Conservation (phyloP, 2,113 vertebrate species). For the Larimichthys crocea region DNA sequence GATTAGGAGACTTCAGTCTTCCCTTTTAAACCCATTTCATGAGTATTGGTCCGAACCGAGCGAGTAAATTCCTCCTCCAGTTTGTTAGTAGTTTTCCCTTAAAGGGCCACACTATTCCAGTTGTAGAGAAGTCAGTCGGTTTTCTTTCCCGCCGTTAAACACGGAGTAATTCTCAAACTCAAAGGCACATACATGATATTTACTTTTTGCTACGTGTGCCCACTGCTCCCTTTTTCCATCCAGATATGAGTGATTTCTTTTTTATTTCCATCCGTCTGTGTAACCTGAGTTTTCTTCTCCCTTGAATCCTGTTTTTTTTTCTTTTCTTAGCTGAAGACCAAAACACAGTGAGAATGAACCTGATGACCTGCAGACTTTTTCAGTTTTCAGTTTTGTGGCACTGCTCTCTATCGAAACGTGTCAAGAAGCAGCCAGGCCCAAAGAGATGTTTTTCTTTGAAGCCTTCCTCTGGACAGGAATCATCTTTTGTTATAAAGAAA, state of each 20-base stretch:
- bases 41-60: constrained; percentile 45
- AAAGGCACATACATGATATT: constrained; percentile 73
- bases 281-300: constrained; percentile 74
- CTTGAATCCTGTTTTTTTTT: constrained; percentile 43
- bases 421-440: neutral
- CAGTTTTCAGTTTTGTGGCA: neutral
- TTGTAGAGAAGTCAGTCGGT: constrained; percentile 36
- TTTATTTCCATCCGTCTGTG: constrained; percentile 16
- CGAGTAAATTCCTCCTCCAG: constrained; percentile 14
- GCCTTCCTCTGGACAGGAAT: neutral
- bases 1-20: constrained; percentile 24
- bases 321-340: constrained; percentile 9
- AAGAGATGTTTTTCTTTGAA: neutral
- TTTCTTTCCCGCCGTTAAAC: neutral
- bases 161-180: constrained; percentile 15
- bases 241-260: neutral
- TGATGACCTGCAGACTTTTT: neutral
- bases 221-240: constrained; percentile 29
- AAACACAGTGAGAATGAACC: constrained; percentile 46
- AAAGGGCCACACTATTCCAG: constrained; percentile 55
- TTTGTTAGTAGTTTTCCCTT: constrained; percentile 30
- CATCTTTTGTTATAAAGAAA: neutral
- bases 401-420: neutral
- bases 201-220: constrained; percentile 55
- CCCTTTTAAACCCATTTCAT: constrained; percentile 48